Base-by-base conservation (phyloP, 2,797 vertebrate species). In the Carduelis carduelis region DNA sequence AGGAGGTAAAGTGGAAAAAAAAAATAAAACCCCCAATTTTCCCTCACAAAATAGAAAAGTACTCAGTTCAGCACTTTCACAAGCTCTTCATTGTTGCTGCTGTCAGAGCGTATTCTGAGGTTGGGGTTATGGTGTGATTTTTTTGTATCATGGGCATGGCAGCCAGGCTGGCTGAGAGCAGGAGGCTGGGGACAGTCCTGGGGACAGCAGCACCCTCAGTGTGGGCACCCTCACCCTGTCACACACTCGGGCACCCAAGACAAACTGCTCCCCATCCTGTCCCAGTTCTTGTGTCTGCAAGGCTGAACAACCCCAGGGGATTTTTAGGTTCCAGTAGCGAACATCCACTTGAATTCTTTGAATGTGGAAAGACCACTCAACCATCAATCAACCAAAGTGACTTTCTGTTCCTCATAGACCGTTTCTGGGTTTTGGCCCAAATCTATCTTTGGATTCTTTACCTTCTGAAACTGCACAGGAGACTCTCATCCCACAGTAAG, bases 291-390 rank as follows among this genome's bases (percentile, higher is more conserved):
- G 0, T 21, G 26, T 19, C 78, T n/a, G 8, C 11, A 37, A 35
- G 28, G 17, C 2, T 18, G 27, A n/a, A 52, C 21, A 16, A 13
- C 5, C 15, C 75, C 32, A 1, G 2, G 1, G 24, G 11, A 24
- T 5, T 13, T 2, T 43, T 49, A n/a, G 32, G 23, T 78, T n/a
- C 57, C 50, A 68, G 18, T 23, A 75, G 21, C 13, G 35, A 79
- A 56, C 9, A 44, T 35, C 59, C 59, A 60, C 8, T 13, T 0
- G 0, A 56, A 56, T 60, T 78, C 28, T 64, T 50, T 46, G 57
- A 74, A 37, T 12, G 8, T 24, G 23, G 66, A 82, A 87, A 2
- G 0, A 0, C 20, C 32, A 26, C 55, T 59, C 1, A 0, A 57
- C 14, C 37, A 35, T 37, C 41, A 44, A 37, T 74, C 39, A 71